Evolutionary conservation across 2,888 invertebrate species (phyloP).

Genomic region (Torymus aiolomorphi): DNA sequence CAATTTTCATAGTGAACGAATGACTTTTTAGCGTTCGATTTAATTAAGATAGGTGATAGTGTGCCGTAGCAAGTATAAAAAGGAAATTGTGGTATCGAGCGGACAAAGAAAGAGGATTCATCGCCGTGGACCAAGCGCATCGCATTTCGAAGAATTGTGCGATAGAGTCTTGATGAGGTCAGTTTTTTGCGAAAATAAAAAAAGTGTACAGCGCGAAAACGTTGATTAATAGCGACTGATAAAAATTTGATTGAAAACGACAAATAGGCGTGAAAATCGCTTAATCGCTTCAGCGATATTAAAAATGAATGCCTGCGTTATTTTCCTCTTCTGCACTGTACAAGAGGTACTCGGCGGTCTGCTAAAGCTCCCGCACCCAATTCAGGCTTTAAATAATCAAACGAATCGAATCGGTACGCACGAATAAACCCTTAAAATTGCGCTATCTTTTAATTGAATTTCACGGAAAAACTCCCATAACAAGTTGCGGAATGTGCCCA

Average conservation of each 20-base stretch:
- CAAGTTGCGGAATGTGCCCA: neutral
- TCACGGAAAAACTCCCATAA: neutral
- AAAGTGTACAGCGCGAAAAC: neutral
- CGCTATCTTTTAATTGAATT: conserved; percentile 54
- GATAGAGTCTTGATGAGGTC: conserved; percentile 24
- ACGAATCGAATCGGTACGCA: conserved; percentile 41
- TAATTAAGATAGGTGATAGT: conserved; percentile 24
- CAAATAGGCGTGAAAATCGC: conserved; percentile 19
- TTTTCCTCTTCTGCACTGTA: neutral
- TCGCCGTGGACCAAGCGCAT: neutral
- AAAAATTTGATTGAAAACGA: neutral
- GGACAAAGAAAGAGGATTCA: neutral
- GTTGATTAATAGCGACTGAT: neutral
- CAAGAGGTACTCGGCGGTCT: neutral
- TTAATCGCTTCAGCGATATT: conserved; percentile 16
- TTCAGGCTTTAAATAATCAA: conserved; percentile 38
- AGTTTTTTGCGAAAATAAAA: conserved; percentile 3
- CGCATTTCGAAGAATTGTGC: neutral
- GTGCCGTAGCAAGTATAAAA: neutral
- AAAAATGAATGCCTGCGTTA: conserved; percentile 38
- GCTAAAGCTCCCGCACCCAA: conserved; percentile 12
- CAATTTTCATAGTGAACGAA: conserved; percentile 11
- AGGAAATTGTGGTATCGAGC: neutral
- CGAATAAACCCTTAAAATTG: conserved; percentile 41
- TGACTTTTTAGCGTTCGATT: neutral